A percentile compares a stretch with the other conserved stretches of the same genome.
Conservation (phyloP, 2,113 vertebrate species). For the Alligator sinensis region DNA sequence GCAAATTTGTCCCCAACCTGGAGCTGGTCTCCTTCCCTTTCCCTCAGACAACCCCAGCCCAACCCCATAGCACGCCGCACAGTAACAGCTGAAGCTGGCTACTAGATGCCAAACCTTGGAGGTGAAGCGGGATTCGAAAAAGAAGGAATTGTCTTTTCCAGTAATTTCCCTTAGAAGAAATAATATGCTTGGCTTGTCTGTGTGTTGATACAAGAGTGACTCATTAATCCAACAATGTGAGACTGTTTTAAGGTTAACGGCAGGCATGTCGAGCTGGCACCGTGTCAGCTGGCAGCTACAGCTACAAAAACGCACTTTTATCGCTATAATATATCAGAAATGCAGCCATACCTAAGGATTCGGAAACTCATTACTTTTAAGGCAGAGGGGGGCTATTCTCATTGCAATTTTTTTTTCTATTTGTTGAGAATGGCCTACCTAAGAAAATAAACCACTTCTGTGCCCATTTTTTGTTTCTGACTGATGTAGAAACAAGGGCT, state of each 20-base stretch:
- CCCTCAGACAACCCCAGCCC: constrained; percentile 48
- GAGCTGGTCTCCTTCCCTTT: constrained; percentile 41
- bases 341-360: constrained; percentile 11
- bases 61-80: constrained; percentile 3
- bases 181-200: constrained; percentile 64
- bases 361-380: not conserved
- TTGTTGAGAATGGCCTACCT: not conserved
- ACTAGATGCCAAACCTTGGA: constrained; percentile 55
- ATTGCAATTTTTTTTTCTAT: not conserved
- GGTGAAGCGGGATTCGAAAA: constrained; percentile 40
- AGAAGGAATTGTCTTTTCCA: constrained; percentile 73
- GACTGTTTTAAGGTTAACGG: constrained; percentile 69
- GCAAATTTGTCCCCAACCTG: constrained; percentile 25
- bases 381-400: not conserved
- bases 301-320: constrained; percentile 42
- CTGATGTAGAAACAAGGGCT: accelerated
- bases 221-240: constrained; percentile 68
- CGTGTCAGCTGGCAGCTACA: constrained; percentile 56
- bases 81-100: constrained; percentile 31
- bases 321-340: constrained; percentile 6
- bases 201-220: constrained; percentile 74
- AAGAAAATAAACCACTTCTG: not conserved
- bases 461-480: not conserved
- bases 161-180: constrained; percentile 64
- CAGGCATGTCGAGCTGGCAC: constrained; percentile 60